A percentile compares a stretch with the other conserved stretches of the same genome.
These are phyloP conservation scores for Panthera leo DNA, from an alignment of 2,113 vertebrate genomes.

Conservation along the genomic window DNA sequence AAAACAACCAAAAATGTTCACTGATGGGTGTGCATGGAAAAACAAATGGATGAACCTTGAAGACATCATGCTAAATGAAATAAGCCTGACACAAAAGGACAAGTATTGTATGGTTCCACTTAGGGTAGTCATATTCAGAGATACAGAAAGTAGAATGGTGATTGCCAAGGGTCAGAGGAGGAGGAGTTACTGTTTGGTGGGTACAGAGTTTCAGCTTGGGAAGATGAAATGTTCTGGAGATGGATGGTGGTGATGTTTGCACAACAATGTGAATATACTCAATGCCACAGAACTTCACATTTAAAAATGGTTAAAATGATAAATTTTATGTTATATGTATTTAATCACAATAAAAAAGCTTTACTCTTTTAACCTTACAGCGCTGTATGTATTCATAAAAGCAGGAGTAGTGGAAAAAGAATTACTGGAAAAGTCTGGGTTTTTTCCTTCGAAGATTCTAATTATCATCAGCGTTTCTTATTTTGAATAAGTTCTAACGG, in stretches of 20 bases:
- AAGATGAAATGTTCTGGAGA: background rate
- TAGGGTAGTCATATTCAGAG: background rate
- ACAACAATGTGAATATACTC: background rate
- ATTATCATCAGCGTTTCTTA: background rate
- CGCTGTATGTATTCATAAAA: background rate
- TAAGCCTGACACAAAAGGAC: too few species aligned
- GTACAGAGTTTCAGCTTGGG: background rate
- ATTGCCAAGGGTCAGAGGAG: background rate
- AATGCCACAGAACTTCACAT: background rate
- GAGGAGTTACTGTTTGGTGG: background rate
- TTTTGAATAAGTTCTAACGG: background rate
- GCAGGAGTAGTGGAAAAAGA: background rate
- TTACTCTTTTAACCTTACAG: background rate
- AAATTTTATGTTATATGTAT: background rate
- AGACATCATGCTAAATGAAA: too few species aligned
- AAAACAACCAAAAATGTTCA: too few species aligned
- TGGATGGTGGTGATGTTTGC: background rate
- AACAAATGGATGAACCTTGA: too few species aligned
- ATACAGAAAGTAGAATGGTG: background rate
- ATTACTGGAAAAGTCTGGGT: background rate
- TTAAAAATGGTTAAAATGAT: too few species aligned
- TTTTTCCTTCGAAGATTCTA: background rate
- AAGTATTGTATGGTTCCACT: background rate
- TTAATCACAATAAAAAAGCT: background rate
- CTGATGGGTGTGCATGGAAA: too few species aligned